A percentile compares a stretch with the other conserved stretches of the same genome.
Conservation (phyloP, 2,797 vertebrate species). For the Onychomys torridus region DNA sequence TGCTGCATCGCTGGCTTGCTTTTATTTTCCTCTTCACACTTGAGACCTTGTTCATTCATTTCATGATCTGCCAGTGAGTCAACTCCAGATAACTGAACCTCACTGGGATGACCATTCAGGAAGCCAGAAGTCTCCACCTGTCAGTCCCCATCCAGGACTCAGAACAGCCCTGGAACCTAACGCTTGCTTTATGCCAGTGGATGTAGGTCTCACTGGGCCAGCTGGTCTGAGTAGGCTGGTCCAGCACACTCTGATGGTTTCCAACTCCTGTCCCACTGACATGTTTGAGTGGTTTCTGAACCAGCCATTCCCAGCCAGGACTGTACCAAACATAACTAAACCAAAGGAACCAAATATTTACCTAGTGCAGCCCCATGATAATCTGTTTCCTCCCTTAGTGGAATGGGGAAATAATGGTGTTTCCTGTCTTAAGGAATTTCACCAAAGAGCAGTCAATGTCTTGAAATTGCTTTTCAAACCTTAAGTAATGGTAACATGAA, state of each 20-base stretch:
- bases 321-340: neutral
- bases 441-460: conserved; percentile 3
- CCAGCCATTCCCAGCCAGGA: neutral
- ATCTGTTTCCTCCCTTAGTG: neutral
- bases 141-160: neutral
- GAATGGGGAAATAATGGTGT: neutral
- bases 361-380: neutral
- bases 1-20: neutral
- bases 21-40: conserved; percentile 13
- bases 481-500: conserved; percentile 24
- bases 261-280: neutral
- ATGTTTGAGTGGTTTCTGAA: neutral
- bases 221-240: neutral
- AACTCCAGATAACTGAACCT: neutral
- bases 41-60: neutral
- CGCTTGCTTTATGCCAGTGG: neutral
- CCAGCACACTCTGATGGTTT: neutral
- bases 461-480: conserved; percentile 51
- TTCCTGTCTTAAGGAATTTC: conserved; percentile 3
- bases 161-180: neutral
- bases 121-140: neutral
- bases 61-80: neutral
- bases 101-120: neutral
- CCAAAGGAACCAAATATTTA: neutral
- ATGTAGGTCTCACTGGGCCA: neutral